phyloP scores from a whole-genome alignment of 2,797 vertebrate species.

The Tenualosa ilisha region DNA sequence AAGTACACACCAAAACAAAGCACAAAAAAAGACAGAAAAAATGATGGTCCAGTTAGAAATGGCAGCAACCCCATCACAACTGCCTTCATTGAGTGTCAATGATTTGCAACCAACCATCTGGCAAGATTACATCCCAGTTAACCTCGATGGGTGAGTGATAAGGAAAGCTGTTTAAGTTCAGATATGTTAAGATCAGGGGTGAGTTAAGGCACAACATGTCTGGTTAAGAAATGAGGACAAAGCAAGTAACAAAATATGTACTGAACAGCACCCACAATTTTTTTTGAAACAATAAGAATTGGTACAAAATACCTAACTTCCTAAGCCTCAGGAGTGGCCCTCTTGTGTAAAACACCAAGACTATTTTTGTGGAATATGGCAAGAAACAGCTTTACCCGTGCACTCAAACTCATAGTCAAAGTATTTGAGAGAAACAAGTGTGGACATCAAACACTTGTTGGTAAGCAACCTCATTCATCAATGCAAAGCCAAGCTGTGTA shows the following conservation, averaged over 20 bases:
- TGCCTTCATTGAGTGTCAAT: not conserved
- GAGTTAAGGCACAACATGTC: not conserved
- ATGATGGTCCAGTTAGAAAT: slow-evolving; percentile 15
- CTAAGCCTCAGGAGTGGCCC: not conserved
- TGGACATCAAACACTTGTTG: not conserved
- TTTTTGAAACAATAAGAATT: not conserved
- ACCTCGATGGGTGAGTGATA: not conserved
- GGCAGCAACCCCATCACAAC: not conserved
- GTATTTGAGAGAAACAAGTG: not conserved
- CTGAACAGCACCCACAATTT: not conserved
- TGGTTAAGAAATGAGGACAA: not conserved
- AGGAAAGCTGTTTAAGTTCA: not conserved
- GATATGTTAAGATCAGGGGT: not conserved
- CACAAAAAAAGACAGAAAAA: not conserved
- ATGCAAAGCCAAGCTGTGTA: not conserved
- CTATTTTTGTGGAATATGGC: not conserved
- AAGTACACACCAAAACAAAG: not conserved
- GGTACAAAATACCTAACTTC: not conserved
- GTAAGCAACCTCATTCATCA: not conserved
- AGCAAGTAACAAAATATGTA: not conserved
- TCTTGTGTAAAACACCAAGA: slow-evolving; percentile 9
- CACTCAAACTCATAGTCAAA: not conserved
- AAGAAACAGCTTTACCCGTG: not conserved
- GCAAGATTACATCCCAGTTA: not conserved
- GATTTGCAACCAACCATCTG: not conserved